Evolutionary conservation across 37 sponge, comb jelly and placozoan genomes (phyloP).

Genomic region (Geodia barretti): DNA sequence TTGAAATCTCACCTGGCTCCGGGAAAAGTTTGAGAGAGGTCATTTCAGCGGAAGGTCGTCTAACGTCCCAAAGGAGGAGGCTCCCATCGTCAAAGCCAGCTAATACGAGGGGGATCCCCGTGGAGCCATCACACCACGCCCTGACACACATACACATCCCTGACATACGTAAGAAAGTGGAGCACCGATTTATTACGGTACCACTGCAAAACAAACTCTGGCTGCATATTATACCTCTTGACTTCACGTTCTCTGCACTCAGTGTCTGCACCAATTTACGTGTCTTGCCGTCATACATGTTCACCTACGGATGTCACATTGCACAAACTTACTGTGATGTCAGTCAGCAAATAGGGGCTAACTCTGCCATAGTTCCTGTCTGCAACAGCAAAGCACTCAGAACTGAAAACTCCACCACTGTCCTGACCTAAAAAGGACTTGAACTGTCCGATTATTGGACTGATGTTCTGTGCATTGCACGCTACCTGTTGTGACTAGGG

Average conservation of each 20-base stretch:
- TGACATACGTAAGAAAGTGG: background rate
- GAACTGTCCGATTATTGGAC: too few relatives aligned
- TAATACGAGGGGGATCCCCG: constrained; percentile 19
- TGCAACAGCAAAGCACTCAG: constrained; percentile 37
- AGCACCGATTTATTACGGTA: background rate
- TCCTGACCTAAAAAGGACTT: background rate
- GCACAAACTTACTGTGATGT: background rate
- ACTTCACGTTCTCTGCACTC: background rate
- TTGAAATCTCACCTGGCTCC: constrained; percentile 52
- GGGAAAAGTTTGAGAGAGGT: constrained; percentile 29
- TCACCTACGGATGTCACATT: constrained; percentile 1
- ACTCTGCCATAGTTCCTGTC: constrained; percentile 18
- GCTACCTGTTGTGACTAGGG: background rate
- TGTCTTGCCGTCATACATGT: background rate
- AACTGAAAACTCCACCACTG: background rate
- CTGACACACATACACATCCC: constrained; percentile 61
- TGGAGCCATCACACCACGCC: background rate
- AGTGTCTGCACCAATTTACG: background rate
- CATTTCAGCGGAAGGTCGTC: constrained; percentile 20
- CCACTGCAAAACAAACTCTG: background rate
- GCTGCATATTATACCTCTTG: background rate
- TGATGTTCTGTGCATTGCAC: too few relatives aligned
- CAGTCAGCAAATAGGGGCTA: background rate
- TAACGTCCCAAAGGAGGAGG: constrained; percentile 55
- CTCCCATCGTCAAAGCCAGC: constrained; percentile 80